These are phyloP conservation scores for Melieria picta DNA, from an alignment of 2,888 invertebrate species.

Conservation along the genomic window DNA sequence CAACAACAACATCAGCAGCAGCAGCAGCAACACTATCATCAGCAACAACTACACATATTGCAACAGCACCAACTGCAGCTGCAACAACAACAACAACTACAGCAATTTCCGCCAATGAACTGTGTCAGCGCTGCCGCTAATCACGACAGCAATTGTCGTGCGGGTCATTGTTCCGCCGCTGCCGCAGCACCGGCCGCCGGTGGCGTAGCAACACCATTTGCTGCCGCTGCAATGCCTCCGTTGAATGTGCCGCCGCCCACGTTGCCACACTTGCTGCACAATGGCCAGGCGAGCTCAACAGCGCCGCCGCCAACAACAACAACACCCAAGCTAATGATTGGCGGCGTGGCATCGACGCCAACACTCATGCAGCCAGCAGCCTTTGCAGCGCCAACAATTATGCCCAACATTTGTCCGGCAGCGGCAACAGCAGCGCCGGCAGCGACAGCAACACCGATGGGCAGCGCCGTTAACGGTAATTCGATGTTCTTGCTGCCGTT, in stretches of 20 bases:
- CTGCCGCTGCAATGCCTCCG: too few relatives aligned
- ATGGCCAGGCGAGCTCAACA: too few relatives aligned
- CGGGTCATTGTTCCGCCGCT: constrained; percentile 16
- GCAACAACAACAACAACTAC: constrained; percentile 22
- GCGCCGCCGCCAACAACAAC: too few relatives aligned
- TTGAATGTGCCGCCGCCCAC: too few relatives aligned
- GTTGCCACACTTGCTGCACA: too few relatives aligned
- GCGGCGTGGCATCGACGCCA: background rate
- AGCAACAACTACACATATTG: background rate
- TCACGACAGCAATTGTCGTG: background rate
- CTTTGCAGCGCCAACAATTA: constrained; percentile 7
- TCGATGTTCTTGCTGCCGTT: constrained; percentile 5
- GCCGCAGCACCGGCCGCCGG: constrained; percentile 21
- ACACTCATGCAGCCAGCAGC: constrained; percentile 31
- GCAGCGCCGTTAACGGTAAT: background rate
- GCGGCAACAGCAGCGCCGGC: constrained; percentile 3
- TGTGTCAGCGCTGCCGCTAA: background rate
- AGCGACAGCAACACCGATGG: constrained; percentile 9
- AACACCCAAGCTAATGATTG: too few relatives aligned
- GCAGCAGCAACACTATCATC: constrained; percentile 26
- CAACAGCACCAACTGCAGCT: constrained; percentile 31
- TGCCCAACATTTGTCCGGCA: constrained; percentile 1
- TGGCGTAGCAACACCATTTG: background rate
- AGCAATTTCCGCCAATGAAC: constrained; percentile 13
- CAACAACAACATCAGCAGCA: constrained; percentile 28